Percentiles rank a stretch among this genome's conserved stretches.
Evolutionary conservation across 2,113 vertebrate species (phyloP).

Genomic region (Lepisosteus oculatus): DNA sequence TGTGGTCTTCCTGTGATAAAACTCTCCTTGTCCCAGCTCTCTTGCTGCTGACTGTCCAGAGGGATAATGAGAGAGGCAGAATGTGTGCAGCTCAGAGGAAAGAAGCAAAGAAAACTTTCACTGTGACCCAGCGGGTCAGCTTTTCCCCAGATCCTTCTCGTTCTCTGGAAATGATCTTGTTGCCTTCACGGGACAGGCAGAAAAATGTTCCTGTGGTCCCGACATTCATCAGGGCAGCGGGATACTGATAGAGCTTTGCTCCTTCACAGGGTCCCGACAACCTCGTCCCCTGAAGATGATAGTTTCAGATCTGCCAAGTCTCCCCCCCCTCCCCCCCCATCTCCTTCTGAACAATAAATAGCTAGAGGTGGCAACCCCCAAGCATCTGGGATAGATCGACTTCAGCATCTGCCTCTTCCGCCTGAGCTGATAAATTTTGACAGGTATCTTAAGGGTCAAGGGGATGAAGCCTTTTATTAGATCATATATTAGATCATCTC

Average conservation of each 20-base stretch:
- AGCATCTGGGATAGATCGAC: conserved; percentile 13
- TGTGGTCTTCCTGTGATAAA: conserved; percentile 9
- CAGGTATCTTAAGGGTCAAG: conserved; percentile 1
- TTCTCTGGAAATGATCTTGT: neutral
- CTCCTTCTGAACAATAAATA: too few relatives aligned
- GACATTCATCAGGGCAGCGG: neutral
- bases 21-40: neutral
- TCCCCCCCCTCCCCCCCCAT: too few relatives aligned
- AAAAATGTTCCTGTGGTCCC: neutral
- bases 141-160: neutral
- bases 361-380: neutral
- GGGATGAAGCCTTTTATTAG: neutral
- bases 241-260: neutral
- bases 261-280: neutral
- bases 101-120: conserved; percentile 11
- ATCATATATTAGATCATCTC: conserved; percentile 1
- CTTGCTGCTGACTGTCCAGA: too few relatives aligned
- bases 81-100: neutral
- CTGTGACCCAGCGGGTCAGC: neutral
- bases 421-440: neutral
- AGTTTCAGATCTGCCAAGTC: neutral
- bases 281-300: neutral
- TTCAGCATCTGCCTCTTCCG: neutral
- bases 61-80: neutral
- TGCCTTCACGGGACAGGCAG: neutral